Base-by-base conservation (phyloP, 1,140 invertebrate species). In the Triops longicaudatus region DNA sequence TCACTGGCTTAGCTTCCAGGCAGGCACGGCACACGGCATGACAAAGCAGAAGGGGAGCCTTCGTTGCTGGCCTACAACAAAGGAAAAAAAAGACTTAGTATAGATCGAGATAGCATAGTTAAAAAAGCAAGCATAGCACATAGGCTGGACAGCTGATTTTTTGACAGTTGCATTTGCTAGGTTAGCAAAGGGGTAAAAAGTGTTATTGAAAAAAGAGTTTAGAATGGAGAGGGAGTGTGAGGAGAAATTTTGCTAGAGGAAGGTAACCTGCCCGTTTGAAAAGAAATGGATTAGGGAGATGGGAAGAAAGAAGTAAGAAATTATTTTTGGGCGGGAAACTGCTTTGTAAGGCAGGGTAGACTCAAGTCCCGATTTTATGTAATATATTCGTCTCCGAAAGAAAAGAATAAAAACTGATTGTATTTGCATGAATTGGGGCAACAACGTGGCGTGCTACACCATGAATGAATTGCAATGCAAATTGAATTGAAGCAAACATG, bases 21-120 rank as follows among this genome's bases (percentile, higher is more conserved):
- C 50, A 63, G 50, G 50, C 50, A 63, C 50, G 50, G 22, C 14
- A 63, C 50, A 22, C 50, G 50, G 50, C n/a, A 63, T 63, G 50
- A 63, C 50, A 63, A 63, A 63, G 50, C 50, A n/a, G 22, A 63
- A 63, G 50, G 44, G 50, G 50, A 63, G 17, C 50, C 50, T 63
- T 63, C n/a, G n/a, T n/a, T 63, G 14, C 50, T 63, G 50, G 50
- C 50, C 2, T 12, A 3, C 50, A 63, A 63, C 50, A 63, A 63
- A 63, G 31, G 50, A 63, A 14, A 22, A 63, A 63, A 63, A 63
- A 22, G 14, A 63, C 50, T 37, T 37, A 7, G 50, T 6, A 63
- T 9, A 63, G 50, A 22, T n/a, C 50, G 50, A 22, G 50, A 37
- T 37, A 37, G 31, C 31, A 37, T 4, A 4, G 31, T 37, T 37